These are phyloP conservation scores for Gyrodactylus salaris DNA, from an alignment of 1,140 invertebrate species.

Conservation along the genomic window DNA sequence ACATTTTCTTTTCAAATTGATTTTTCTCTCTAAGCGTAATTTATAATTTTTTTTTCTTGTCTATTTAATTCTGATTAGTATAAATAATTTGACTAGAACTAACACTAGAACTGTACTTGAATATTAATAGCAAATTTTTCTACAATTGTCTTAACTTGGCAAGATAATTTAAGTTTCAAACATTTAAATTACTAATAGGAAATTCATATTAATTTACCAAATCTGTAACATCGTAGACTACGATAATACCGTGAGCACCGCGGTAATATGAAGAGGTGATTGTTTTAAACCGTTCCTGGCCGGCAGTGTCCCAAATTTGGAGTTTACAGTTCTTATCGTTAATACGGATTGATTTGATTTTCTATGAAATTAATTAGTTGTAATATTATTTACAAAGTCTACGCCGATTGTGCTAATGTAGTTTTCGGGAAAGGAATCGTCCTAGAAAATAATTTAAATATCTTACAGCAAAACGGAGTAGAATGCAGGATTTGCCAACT, in stretches of 20 bases:
- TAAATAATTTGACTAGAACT: no score
- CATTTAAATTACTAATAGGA: no score
- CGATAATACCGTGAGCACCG: constrained; percentile 22
- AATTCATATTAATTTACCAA: neutral
- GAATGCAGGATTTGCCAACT: constrained; percentile 84
- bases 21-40: no score
- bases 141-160: no score
- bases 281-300: constrained; percentile 84
- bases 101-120: no score
- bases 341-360: constrained; percentile 94
- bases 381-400: neutral
- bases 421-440: constrained; percentile 5
- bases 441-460: neutral
- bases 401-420: constrained; percentile 8
- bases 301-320: constrained; percentile 68
- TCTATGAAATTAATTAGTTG: constrained; percentile 25
- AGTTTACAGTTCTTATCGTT: constrained; percentile 97
- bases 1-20: no score
- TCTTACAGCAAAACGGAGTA: constrained; percentile 40
- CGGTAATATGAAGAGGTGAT: constrained; percentile 88
- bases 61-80: no score
- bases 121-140: no score
- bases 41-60: no score
- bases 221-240: constrained; percentile 8
- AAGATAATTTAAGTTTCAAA: no score